These are phyloP conservation scores for Euplagia quadripunctaria DNA, from an alignment of 2,888 invertebrate species.

Conservation along the genomic window DNA sequence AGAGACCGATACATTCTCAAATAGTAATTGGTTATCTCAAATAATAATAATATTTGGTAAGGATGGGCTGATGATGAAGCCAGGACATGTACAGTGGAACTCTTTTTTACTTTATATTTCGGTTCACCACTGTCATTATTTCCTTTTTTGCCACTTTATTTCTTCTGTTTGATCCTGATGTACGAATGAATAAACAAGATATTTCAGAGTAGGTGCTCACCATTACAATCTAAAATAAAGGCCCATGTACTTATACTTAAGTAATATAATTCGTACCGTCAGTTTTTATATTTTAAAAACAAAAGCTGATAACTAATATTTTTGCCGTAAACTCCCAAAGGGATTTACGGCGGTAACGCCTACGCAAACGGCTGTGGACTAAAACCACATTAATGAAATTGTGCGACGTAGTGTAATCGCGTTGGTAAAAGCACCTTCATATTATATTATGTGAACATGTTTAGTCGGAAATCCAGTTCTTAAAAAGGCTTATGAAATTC, in stretches of 20 bases:
- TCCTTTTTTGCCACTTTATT: neutral
- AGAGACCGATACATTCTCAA: no score
- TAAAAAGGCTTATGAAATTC: neutral
- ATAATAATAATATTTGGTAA: no score
- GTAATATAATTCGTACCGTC: neutral
- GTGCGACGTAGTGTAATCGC: slow-evolving; percentile 29
- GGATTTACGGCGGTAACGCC: slow-evolving; percentile 10
- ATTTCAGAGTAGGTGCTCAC: neutral
- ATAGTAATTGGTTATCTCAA: no score
- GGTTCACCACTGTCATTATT: no score
- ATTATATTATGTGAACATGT: neutral
- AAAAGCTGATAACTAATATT: slow-evolving; percentile 10
- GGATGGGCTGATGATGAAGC: no score
- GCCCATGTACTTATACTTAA: neutral
- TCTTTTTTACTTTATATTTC: no score
- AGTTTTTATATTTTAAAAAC: neutral
- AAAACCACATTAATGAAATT: slow-evolving; percentile 14
- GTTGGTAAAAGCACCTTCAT: slow-evolving; percentile 39
- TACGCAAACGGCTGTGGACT: slow-evolving; percentile 1
- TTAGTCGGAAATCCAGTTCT: neutral
- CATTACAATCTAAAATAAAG: neutral
- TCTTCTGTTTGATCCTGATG: neutral
- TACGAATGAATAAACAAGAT: neutral
- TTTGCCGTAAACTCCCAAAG: neutral
- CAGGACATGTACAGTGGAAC: no score